Conservation (phyloP, 1,140 invertebrate genomes). For the Rhyacophila brunnea region DNA sequence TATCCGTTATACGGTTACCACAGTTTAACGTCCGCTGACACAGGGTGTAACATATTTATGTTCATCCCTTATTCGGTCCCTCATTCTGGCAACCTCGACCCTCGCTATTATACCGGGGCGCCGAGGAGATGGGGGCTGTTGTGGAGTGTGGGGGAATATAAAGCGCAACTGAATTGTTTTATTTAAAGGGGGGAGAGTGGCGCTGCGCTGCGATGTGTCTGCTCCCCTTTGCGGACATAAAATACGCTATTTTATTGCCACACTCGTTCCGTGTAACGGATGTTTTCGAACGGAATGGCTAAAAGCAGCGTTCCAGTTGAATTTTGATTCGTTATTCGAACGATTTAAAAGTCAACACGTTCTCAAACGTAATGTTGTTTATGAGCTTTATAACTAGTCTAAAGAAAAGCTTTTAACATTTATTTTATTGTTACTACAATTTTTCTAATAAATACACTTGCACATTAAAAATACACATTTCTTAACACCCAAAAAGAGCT, state of each 20-base stretch:
- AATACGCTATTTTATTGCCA: slow-evolving; percentile 32
- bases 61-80: slow-evolving; percentile 22
- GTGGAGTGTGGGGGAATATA: slow-evolving; percentile 11
- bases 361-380: no score
- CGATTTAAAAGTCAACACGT: no score
- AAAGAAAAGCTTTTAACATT: no score
- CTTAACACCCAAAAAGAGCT: no score
- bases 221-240: slow-evolving; percentile 29
- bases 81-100: not conserved
- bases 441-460: no score
- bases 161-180: slow-evolving; percentile 35
- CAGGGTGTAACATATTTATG: slow-evolving; percentile 30
- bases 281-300: no score
- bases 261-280: slow-evolving; percentile 3
- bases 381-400: no score
- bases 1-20: no score
- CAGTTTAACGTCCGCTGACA: not conserved
- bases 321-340: no score
- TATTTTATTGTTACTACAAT: no score
- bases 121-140: slow-evolving; percentile 1
- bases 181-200: slow-evolving; percentile 30
- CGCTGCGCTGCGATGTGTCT: slow-evolving; percentile 22
- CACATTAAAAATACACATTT: no score
- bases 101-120: slow-evolving; percentile 14
- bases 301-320: no score